A percentile compares a stretch with the other conserved stretches of the same genome.
These are phyloP conservation scores for Leptopterna dolabrata DNA, from an alignment of 2,888 invertebrate genomes.

Conservation along the genomic window DNA sequence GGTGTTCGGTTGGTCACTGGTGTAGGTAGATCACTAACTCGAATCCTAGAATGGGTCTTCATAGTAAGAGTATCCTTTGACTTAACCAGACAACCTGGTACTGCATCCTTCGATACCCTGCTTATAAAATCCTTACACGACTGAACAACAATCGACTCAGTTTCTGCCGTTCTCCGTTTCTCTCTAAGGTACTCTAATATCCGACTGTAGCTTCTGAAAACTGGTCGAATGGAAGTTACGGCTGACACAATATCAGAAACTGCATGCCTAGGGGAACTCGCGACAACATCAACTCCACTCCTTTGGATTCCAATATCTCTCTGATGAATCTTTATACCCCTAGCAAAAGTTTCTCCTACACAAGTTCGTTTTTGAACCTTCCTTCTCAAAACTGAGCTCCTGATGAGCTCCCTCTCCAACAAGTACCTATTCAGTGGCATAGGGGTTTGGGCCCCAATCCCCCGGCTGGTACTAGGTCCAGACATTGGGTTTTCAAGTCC, in stretches of 20 bases:
- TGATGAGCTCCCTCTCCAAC: background rate
- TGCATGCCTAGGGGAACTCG: background rate
- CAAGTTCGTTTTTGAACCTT: background rate
- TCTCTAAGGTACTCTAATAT: background rate
- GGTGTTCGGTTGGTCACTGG: background rate
- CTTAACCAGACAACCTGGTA: background rate
- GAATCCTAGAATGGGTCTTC: background rate
- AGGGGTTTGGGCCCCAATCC: background rate
- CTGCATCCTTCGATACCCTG: background rate
- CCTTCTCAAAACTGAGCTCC: background rate
- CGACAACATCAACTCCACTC: background rate
- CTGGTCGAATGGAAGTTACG: background rate
- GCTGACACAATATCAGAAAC: background rate
- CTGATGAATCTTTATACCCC: background rate
- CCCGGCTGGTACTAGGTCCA: background rate
- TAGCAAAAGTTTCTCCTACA: background rate
- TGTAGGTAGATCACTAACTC: background rate
- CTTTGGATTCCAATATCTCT: background rate
- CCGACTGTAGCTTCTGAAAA: background rate
- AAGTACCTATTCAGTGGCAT: background rate
- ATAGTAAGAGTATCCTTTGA: background rate
- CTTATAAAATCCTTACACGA: constrained; percentile 6
- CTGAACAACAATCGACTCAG: background rate
- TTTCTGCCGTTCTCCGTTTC: background rate
- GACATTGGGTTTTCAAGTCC: background rate